Percentiles rank a stretch among this genome's conserved stretches.
phyloP scores from a whole-genome alignment of 2,113 vertebrate genomes.

The Mirza zaza region DNA sequence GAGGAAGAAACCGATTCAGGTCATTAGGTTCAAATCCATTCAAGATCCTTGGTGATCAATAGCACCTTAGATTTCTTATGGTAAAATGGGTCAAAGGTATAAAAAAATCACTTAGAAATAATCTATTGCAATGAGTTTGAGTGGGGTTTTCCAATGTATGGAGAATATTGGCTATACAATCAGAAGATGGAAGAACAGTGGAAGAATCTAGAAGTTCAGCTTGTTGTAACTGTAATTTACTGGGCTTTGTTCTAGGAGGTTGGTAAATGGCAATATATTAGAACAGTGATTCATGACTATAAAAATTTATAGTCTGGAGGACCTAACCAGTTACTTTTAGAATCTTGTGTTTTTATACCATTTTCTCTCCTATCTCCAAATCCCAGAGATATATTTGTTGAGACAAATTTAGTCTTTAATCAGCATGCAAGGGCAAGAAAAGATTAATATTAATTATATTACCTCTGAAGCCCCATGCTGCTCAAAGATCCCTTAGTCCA shows the following conservation, averaged over 20 bases:
- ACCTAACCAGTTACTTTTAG: not conserved
- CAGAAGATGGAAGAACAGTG: not conserved
- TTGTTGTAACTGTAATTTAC: not conserved
- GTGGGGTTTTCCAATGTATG: not conserved
- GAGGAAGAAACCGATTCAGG: not conserved
- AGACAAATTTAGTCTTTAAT: not conserved
- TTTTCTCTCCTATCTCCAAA: not conserved
- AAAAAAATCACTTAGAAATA: not conserved
- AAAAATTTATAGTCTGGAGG: not conserved
- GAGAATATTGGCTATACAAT: not conserved
- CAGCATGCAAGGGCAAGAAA: not conserved
- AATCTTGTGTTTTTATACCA: not conserved
- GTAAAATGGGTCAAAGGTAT: not conserved
- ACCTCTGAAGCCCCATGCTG: not conserved
- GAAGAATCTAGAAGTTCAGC: not conserved
- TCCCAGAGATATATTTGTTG: not conserved
- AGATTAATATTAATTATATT: not conserved
- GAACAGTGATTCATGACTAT: not conserved
- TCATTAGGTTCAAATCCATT: not conserved
- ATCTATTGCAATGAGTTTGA: not conserved
- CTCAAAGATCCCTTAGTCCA: not conserved
- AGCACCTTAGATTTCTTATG: not conserved
- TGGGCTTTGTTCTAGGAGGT: not conserved
- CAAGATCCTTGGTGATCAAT: not conserved
- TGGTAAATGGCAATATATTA: not conserved